Base-by-base conservation (phyloP, 2,888 invertebrate species). In the Sipha maydis region DNA sequence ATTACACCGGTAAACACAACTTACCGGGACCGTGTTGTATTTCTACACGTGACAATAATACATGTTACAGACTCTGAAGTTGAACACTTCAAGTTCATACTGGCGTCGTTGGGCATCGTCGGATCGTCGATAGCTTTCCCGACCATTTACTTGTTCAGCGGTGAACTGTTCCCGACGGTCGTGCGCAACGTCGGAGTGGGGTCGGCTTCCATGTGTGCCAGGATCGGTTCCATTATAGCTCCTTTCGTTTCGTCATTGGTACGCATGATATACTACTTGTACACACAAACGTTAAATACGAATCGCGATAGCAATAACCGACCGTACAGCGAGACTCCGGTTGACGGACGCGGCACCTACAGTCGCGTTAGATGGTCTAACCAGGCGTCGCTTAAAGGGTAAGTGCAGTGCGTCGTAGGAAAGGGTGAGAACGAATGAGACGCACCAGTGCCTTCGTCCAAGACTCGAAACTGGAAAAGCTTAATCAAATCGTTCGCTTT, bases 111-210 rank as follows among this genome's bases (percentile, higher is more conserved):
- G 75, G 96, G 96, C 0, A 95, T 97, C 90, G 95, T 96, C 91
- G 96, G 97, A 21, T 95, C 96, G 92, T 95, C 96, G 28, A 94
- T 97, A 75, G 94, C 95, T 1, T 98, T 97, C 91, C 96, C 97
- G 2, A 96, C 96, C 3, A 96, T 96, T 8, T 98, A 97, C 91
- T 93, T 98, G 28, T 98, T 96, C 92, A 96, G 96, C 0, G 96
- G 97, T 0, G 98, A 98, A 92, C 92, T 97, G 25, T 97, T 97
- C 91, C 98, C 98, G 0, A 98, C 98, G 0, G 95, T 97, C 3
- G 95, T 97, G 0, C 93, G 98, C 56, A 97, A 97, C 91, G 95
- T 96, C 73, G 97, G 97, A 0, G 95, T 98, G 89, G 98, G 98
- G 0, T 93, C 96, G 5, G 95, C 96, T 54, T 97, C 97, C 0